These are phyloP conservation scores for Nemurella pictetii DNA, from an alignment of 2,888 invertebrate genomes.

Conservation along the genomic window DNA sequence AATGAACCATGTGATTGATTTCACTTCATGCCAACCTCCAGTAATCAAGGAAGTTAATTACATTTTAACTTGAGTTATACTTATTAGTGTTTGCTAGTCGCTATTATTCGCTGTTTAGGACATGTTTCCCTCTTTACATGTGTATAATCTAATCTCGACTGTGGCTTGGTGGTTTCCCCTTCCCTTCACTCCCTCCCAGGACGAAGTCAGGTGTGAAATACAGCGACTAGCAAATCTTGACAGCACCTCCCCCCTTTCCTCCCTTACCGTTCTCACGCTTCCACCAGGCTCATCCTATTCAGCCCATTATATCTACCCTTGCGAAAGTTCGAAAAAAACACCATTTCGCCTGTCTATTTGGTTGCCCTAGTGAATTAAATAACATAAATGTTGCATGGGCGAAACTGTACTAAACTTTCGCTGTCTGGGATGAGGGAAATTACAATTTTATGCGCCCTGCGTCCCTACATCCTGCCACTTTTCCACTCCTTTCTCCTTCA, in stretches of 20 bases:
- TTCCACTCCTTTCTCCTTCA: no score
- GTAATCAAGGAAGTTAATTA: no score
- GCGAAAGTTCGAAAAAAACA: not conserved
- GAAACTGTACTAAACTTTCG: not conserved
- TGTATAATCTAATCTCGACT: no score
- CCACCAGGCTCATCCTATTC: not conserved
- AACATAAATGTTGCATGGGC: not conserved
- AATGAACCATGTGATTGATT: no score
- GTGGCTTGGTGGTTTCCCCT: no score
- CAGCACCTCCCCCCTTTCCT: not conserved
- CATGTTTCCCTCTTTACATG: no score
- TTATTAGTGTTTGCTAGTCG: no score
- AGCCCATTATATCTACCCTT: not conserved
- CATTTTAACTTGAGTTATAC: no score
- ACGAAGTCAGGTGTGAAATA: not conserved
- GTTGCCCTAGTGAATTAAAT: constrained; percentile 15
- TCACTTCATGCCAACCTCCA: no score
- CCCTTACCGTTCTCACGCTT: not conserved
- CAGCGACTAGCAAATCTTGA: constrained; percentile 1
- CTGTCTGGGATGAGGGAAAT: not conserved
- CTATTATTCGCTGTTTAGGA: no score
- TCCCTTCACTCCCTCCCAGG: not conserved
- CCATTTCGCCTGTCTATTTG: not conserved
- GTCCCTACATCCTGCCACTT: no score
- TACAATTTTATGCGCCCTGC: not conserved